Conservation (phyloP, 37 sponge, comb jelly and placozoan species). For the Bolinopsis microptera region DNA sequence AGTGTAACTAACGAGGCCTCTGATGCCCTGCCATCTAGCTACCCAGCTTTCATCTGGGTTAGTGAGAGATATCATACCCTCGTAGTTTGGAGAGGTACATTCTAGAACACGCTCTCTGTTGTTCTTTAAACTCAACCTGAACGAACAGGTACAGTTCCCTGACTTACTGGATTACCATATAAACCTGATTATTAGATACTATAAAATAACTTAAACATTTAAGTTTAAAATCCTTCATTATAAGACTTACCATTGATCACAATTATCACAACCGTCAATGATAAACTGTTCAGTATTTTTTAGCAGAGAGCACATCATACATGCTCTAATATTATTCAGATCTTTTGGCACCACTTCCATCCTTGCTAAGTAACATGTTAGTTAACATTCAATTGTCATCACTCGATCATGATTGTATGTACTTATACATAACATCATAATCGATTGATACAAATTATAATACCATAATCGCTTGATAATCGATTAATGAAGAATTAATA, state of each 20-base stretch:
- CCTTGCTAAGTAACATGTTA: neutral
- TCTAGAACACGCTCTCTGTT: constrained; percentile 51
- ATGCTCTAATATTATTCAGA: constrained; percentile 42
- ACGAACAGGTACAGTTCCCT: no score
- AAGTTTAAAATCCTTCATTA: no score
- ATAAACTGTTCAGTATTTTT: constrained; percentile 59
- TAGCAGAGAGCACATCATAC: constrained; percentile 64
- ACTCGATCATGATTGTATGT: no score
- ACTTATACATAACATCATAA: no score
- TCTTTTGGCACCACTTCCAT: constrained; percentile 64
- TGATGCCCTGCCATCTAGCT: constrained; percentile 40
- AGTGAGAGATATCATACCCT: constrained; percentile 65
- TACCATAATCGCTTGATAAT: no score
- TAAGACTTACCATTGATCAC: constrained; percentile 57
- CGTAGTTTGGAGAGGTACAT: constrained; percentile 62
- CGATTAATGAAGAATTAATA: no score
- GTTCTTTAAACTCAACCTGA: constrained; percentile 60
- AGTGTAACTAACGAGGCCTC: constrained; percentile 31
- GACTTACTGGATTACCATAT: no score
- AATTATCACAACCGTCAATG: constrained; percentile 51
- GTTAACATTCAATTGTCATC: no score
- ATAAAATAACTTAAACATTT: no score
- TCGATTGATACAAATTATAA: no score
- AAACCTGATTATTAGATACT: no score
- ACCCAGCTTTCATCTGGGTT: constrained; percentile 63